Conservation (phyloP, 2,888 invertebrate genomes). For the Nephrocerus scutellatus region DNA sequence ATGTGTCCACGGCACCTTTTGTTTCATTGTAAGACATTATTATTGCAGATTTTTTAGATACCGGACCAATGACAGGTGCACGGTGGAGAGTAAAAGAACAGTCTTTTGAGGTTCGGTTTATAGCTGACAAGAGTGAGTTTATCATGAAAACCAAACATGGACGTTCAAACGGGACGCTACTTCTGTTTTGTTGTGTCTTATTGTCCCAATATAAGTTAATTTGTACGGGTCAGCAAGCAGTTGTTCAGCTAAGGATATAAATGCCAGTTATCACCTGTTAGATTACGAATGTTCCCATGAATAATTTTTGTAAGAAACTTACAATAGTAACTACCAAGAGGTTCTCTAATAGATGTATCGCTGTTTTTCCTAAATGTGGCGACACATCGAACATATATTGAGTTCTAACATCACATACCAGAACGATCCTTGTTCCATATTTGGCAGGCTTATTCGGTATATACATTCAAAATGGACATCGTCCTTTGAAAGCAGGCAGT, state of each 20-base stretch:
- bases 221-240: slow-evolving; percentile 30
- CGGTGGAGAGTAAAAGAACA: slow-evolving; percentile 10
- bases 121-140: slow-evolving; percentile 15
- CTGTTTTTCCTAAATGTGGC: too few relatives aligned
- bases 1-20: slow-evolving; percentile 10
- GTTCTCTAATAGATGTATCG: too few relatives aligned
- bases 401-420: too few relatives aligned
- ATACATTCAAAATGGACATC: too few relatives aligned
- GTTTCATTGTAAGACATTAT: slow-evolving; percentile 11
- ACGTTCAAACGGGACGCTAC: slow-evolving; percentile 13
- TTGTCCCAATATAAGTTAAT: slow-evolving; percentile 20
- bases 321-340: too few relatives aligned
- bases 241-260: slow-evolving; percentile 28
- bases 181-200: slow-evolving; percentile 20
- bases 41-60: slow-evolving; percentile 9
- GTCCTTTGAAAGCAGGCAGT: too few relatives aligned
- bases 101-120: slow-evolving; percentile 13
- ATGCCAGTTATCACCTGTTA: slow-evolving; percentile 36
- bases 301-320: slow-evolving; percentile 27
- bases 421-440: too few relatives aligned
- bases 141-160: slow-evolving; percentile 15
- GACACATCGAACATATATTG: too few relatives aligned
- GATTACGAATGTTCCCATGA: slow-evolving; percentile 23
- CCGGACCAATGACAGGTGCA: slow-evolving; percentile 11
- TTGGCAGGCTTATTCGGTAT: too few relatives aligned